phyloP scores from a whole-genome alignment of 2,888 invertebrate genomes.

The Amorpha juglandis region DNA sequence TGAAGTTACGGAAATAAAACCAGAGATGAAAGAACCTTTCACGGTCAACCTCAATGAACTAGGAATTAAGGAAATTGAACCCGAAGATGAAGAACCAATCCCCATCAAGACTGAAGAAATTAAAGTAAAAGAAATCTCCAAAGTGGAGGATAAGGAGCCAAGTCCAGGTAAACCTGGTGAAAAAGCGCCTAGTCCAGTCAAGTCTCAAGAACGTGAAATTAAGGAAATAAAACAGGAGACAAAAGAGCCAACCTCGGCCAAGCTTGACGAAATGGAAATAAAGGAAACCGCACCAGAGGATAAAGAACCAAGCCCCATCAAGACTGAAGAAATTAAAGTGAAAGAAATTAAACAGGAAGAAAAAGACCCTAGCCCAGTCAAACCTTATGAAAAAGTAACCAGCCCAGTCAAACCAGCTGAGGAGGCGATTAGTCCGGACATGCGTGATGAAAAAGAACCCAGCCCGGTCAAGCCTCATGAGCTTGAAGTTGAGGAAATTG shows the following conservation, averaged over 20 bases:
- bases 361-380: not conserved
- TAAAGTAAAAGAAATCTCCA: conserved; percentile 14
- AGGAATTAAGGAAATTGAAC: too few relatives aligned
- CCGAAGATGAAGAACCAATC: too few relatives aligned
- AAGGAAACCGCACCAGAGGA: too few relatives aligned
- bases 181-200: conserved; percentile 1
- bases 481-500: not conserved
- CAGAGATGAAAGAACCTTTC: too few relatives aligned
- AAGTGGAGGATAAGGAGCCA: not conserved
- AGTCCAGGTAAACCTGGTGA: not conserved
- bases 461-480: not conserved
- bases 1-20: too few relatives aligned
- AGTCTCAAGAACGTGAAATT: too few relatives aligned
- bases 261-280: too few relatives aligned
- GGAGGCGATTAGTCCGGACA: conserved; percentile 17
- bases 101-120: too few relatives aligned
- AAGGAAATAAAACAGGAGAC: too few relatives aligned
- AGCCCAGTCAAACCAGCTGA: conserved; percentile 7
- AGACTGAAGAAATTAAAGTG: not conserved
- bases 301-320: not conserved
- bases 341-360: conserved; percentile 14
- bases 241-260: too few relatives aligned
- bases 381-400: not conserved
- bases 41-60: too few relatives aligned
- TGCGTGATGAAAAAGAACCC: conserved; percentile 4